Base-by-base conservation (phyloP, 2,888 invertebrate species). In the Allacma fusca region DNA sequence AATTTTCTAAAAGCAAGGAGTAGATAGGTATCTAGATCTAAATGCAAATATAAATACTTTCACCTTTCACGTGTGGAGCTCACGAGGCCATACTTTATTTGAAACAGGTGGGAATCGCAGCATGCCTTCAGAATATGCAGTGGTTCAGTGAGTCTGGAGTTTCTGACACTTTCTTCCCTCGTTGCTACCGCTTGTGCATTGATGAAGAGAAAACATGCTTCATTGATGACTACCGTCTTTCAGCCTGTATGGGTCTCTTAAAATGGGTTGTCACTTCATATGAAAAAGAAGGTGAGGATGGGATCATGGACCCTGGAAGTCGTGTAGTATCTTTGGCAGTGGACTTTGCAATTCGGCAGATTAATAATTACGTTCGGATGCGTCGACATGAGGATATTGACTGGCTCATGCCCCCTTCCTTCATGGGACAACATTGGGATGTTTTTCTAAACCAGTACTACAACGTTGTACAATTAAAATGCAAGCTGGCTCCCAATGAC, bases 211-310 rank as follows among this genome's bases (percentile, higher is more conserved):
- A 93, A 85, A 91, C 91, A 84, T 92, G 93, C 78, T 95, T 95
- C 85, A 89, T 94, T 79, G 94, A 96, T 80, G 96, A 97, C 87
- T 97, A 93, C 86, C 91, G 95, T 85, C 88, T 94, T 83, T 96
- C 96, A 0, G 94, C 96, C 0, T 96, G 96, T 86, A 91, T 95
- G 83, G 92, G 93, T 82, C 88, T 95, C 69, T 88, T 97, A 59
- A 93, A 94, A 86, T 93, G 93, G 90, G 88, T 96, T 71, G 89
- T 91, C 0, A 88, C 89, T 72, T 89, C 89, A 64, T 88, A 90
- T 71, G 89, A 89, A 79, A 86, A 85, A 0, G 88, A 88, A 71
- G 91, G 90, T 24, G 82, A 83, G 24, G 89, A 90, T 83, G 89
- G 90, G 77, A 87, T 86, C 16, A 77, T 79, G 44, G 82, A 83